These are phyloP conservation scores for Pyrocoelia pectoralis DNA, from an alignment of 2,888 invertebrate species.

Conservation along the genomic window DNA sequence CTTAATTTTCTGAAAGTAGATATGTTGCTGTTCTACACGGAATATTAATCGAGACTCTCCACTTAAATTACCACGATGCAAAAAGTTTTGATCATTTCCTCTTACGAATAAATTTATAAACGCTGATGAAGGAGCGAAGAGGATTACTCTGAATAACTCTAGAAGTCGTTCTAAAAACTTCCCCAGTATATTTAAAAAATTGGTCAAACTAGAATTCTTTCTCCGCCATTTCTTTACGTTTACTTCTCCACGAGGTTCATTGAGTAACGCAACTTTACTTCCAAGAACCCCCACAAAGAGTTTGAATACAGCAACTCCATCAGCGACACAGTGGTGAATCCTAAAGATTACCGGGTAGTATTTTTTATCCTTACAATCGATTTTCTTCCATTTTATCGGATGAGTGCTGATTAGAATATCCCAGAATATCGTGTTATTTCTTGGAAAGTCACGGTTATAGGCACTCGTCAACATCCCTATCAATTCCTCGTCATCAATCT, in stretches of 20 bases:
- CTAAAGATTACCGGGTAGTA: neutral
- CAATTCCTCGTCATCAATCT: neutral
- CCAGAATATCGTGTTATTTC: neutral
- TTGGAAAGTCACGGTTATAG: neutral
- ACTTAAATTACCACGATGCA: neutral
- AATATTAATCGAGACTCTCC: neutral
- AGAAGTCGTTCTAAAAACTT: neutral
- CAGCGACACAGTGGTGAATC: neutral
- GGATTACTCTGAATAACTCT: neutral
- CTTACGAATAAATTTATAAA: neutral
- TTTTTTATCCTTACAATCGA: neutral
- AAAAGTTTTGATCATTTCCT: conserved; percentile 1
- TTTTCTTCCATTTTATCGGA: neutral
- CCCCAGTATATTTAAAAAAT: neutral
- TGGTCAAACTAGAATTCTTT: no score
- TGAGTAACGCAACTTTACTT: neutral
- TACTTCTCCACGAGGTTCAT: no score
- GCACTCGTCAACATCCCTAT: neutral
- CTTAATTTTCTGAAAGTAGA: conserved; percentile 4
- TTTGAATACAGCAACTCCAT: conserved; percentile 7
- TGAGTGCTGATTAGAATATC: neutral
- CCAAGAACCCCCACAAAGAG: neutral
- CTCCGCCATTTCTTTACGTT: neutral
- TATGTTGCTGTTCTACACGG: neutral
- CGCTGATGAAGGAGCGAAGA: neutral